These are phyloP conservation scores for Gonocerus acuteangulatus DNA, from an alignment of 2,888 invertebrate genomes.

Conservation along the genomic window DNA sequence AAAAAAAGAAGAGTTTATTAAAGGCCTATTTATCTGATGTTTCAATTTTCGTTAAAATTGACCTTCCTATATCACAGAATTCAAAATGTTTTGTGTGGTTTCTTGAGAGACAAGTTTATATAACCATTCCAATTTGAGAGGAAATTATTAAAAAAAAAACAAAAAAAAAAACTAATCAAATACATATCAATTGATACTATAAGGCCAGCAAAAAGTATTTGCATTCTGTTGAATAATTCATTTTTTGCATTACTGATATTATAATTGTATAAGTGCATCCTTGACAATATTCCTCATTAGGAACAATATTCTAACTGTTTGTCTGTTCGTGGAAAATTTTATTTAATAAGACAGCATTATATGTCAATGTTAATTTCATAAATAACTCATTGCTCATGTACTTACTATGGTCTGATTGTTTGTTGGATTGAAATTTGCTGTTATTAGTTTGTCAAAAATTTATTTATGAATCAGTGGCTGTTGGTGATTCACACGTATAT, in stretches of 20 bases:
- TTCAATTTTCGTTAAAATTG: not conserved
- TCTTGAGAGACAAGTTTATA: not conserved
- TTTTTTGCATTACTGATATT: conserved; percentile 3
- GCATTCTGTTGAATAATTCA: not conserved
- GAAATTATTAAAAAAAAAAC: too few species aligned
- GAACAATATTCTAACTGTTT: conserved; percentile 9
- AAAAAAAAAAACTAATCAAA: too few species aligned
- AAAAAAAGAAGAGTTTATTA: not conserved
- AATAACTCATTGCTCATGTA: conserved; percentile 30
- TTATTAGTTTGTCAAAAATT: conserved; percentile 32
- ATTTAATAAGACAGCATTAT: conserved; percentile 22
- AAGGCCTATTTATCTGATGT: not conserved
- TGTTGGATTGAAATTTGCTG: conserved; percentile 32
- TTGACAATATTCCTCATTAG: conserved; percentile 11
- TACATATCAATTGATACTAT: conserved; percentile 11
- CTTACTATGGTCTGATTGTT: conserved; percentile 21
- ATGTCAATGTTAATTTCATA: conserved; percentile 18
- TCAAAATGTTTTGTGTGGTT: not conserved
- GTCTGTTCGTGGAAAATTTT: conserved; percentile 7
- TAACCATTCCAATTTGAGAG: too few species aligned
- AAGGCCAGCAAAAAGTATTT: conserved; percentile 5
- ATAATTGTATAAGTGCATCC: not conserved
- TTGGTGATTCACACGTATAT: conserved; percentile 20
- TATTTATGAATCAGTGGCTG: conserved; percentile 27
- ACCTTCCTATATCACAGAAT: not conserved